Evolutionary conservation across 2,888 invertebrate genomes (phyloP), one percentile per base, ranked within the genome.

Genomic region (Harpagoxenus sublaevis): DNA sequence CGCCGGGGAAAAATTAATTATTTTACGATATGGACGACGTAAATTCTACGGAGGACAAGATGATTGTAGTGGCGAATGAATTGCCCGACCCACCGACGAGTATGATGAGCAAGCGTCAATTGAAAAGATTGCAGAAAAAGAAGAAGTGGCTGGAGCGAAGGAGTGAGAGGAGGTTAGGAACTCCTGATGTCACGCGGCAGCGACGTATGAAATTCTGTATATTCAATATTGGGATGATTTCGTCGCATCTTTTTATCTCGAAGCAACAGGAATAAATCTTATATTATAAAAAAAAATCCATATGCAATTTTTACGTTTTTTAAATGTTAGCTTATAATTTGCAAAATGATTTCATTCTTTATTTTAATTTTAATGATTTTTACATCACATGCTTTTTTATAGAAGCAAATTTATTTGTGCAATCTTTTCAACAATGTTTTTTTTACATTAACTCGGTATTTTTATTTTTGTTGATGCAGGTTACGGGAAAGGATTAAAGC

Each of bases 111-210:
- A 97, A 97, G 95, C 96, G 96, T 91, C 97, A 97, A 93, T 95
- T 97, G 92, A 97, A 97, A 87, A 97, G 96, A 92, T 96, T 97
- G 92, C 95, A 96, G 85, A 98, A 97, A 93, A 96, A 96, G 92
- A 96, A 97, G 45, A 97, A 97, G 94, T 98, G 97, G 97, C 96
- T 97, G 90, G 96, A 96, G 88, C 95, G 96, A 23, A 97, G 97
- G 94, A 96, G 96, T 65, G 96, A 96, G 87, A 97, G 97, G 94
- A 96, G 98, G 95, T 95, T 89, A 81, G 79, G 9, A 73, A 81
- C 18, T 39, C n/a, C 63, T 82, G 71, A 35, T 66, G 74, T 53
- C 66, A 75, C 65, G 28, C 10, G 63, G 18, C 57, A 35, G 23
- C 55, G 12, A 48, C 23, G 42, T 66, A 45, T 15, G 39, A 42